Conservation (phyloP, 1,140 invertebrate species). For the Saccostrea cuccullata region DNA sequence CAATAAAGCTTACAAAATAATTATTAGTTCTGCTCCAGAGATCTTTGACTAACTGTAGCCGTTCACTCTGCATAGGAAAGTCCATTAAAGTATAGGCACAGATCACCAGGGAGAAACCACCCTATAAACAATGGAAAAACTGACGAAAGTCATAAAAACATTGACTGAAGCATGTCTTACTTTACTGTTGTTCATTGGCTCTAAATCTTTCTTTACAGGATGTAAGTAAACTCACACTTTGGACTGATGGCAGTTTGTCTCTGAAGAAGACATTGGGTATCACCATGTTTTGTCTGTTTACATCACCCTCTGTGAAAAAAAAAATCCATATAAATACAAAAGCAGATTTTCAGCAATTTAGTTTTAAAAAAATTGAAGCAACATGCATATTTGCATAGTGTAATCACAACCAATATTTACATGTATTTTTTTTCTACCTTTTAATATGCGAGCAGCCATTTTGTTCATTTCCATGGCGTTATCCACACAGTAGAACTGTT, state of each 20-base stretch:
- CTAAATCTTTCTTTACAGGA: too few species aligned
- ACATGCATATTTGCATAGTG: not conserved
- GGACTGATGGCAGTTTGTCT: not conserved
- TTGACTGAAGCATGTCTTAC: too few species aligned
- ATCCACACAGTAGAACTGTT: slow-evolving; percentile 7
- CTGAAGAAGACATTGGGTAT: slow-evolving; percentile 14
- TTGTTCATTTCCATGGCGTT: slow-evolving; percentile 21
- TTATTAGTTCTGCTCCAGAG: not conserved
- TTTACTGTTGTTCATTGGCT: too few species aligned
- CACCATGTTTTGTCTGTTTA: slow-evolving; percentile 12
- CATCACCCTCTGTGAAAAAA: not conserved
- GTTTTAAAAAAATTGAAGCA: too few species aligned
- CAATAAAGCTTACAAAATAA: not conserved
- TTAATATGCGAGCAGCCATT: not conserved
- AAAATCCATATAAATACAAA: too few species aligned
- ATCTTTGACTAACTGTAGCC: not conserved
- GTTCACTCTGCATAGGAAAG: not conserved
- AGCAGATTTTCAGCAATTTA: too few species aligned
- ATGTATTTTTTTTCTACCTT: not conserved
- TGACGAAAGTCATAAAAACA: too few species aligned
- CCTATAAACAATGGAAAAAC: not conserved
- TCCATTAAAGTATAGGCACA: slow-evolving; percentile 26
- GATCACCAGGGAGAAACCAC: not conserved
- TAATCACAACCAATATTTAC: not conserved
- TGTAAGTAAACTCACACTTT: not conserved